Base-by-base conservation (phyloP, 2,888 invertebrate species). In the Drosophila meridiana region DNA sequence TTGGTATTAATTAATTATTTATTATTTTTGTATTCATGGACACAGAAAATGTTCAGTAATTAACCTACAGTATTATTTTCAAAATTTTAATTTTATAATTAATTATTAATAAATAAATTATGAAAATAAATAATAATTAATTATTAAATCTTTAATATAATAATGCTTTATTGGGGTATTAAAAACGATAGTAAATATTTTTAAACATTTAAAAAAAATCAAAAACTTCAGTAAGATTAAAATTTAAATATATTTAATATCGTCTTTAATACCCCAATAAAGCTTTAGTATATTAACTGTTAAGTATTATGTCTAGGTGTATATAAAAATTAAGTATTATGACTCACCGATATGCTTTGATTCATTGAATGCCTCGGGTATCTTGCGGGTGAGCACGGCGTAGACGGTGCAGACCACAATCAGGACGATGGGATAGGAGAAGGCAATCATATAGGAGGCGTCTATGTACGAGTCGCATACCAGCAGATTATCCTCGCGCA, bases 341-440 rank as follows among this genome's bases (percentile, higher is more conserved):
- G 43, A 92, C 95, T 94, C 87, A 95, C 99, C 99, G 87, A 98
- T 98, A 94, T 98, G 98, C 94, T 98, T 98, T 89, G 98, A 98
- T 94, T 99, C 99, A 93, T 99, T 99, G 93, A 99, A 99, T 47
- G 99, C 99, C 93, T 99, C 99, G 0, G 99, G 99, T 75, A 99
- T 97, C 94, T 99, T 99, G 80, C 99, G 95, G 0, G 98, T 99
- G 55, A 98, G 95, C 0, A 99, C 96, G 0, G 99, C 99, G 92
- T 99, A 99, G 14, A 99, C 95, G 0, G 99, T 99, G 93, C 99
- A 99, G 69, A 98, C 95, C 20, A 98, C 94, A 87, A 98, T 98
- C 59, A 98, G 94, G 73, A 98, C 94, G 87, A 98, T 98, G 26
- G 98, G 98, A 94, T 98, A 98, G 87, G 96, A 96, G 94, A 99